Base-by-base conservation (phyloP, 2,888 invertebrate genomes). In the Epistrophe eligans region DNA sequence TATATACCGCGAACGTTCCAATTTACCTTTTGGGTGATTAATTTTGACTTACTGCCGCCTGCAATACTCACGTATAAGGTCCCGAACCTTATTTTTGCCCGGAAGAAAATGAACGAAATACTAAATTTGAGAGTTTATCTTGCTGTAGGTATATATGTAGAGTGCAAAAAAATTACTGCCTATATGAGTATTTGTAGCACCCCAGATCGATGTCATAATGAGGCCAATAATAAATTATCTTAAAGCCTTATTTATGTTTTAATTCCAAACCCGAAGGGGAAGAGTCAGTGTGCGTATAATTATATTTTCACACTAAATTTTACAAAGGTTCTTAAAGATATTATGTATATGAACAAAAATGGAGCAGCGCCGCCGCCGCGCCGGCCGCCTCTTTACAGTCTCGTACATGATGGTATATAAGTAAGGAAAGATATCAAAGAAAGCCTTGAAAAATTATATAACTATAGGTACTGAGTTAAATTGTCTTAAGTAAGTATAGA, bases 221-320 rank as follows among this genome's bases (percentile, higher is more conserved):
- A 83, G 87, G 87, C 74, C 83, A 83, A 79, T 83, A 82, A 83
- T 83, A 87, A 87, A 87, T 87, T 83, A 87, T 79, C 45, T 87
- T 83, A 72, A 87, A 87, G 74, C 57, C 83, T 66, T 79, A 87
- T 87, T 87, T 87, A 83, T 87, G 87, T 72, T 83, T 87, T 79
- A 83, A 83, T 87, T 87, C 76, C 58, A 72, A 24, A 72, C 66
- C 79, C 77, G 64, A 71, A 79, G 66, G 35, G 70, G 58, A 40
- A 19, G 77, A 81, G 55, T 24, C n/a, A n/a, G 24, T 8, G 35
- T 38, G 10, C 9, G 9, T 35, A 64, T 67, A 8, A 60, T 74
- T 77, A 77, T 64, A 73, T 77, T 70, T 77, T 85, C 77, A 82
- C 85, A 74, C 85, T 60, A 72, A 67, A 57, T 24, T 52, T 38